Evolutionary conservation across 2,113 vertebrate species (phyloP), one percentile per base, ranked within the genome.

Genomic region (Onychostoma macrolepis): DNA sequence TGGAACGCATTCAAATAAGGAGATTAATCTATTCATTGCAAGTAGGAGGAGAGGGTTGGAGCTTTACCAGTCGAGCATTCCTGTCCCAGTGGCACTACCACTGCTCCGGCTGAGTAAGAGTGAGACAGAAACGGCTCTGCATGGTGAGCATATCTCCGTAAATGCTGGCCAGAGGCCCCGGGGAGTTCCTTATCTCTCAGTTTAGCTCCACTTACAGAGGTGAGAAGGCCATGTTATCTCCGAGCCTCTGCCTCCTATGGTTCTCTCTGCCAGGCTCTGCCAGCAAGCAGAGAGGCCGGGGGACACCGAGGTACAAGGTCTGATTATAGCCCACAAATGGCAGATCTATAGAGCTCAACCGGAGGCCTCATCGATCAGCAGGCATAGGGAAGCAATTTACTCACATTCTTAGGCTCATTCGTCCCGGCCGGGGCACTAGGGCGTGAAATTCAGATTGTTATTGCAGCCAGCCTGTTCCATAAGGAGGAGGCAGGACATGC

Each of bases 381-480:
- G 84, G 91, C 89, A 89, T 89, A 88, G 85, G 74, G 84, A 85
- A 90, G 92, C 92, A 94, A 95, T 96, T 95, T 94, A 95, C 95
- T 92, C 93, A 90, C 90, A 75, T 89, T 92, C 93, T 92, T 89
- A 85, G 77, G 89, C 89, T 24, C 84, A 90, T 93, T 92, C 90
- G 88, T 94, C 89, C 89, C 81, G 87, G 89, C 91, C n/a, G 41
- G 91, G 88, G 92, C 92, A 92, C 89, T 88, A 72, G 93, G 89
- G 92, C 85, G 91, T 94, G 94, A 94, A 95, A 95, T 95, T 96
- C 91, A 94, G 94, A 96, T 94, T 93, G 94, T 94, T 95, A 94
- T 95, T 94, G 94, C 90, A 95, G 94, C 88, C 92, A 91, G 90
- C 91, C 92, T 93, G 93, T 94, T 95, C 93, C 93, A 94, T 94